phyloP scores from a whole-genome alignment of 2,888 invertebrate genomes.

The Schizotus pectinicornis region DNA sequence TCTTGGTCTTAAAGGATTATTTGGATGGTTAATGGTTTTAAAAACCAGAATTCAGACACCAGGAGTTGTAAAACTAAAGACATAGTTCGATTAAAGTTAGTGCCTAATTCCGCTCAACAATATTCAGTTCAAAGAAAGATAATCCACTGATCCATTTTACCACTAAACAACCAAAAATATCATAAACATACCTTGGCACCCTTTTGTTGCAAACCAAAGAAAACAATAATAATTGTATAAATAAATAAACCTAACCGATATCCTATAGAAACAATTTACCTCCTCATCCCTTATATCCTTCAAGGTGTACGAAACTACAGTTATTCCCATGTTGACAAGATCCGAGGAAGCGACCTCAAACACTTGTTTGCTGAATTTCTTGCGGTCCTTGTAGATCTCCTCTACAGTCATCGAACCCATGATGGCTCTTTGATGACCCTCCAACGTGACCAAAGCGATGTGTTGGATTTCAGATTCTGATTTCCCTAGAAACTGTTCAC shows the following conservation, averaged over 20 bases:
- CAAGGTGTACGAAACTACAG: slow-evolving; percentile 92
- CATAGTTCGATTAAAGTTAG: no score
- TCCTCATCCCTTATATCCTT: slow-evolving; percentile 95
- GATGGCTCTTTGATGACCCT: slow-evolving; percentile 91
- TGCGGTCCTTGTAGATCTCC: slow-evolving; percentile 94
- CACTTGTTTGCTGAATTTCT: slow-evolving; percentile 93
- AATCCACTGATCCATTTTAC: slow-evolving; percentile 21
- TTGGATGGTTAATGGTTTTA: no score
- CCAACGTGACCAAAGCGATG: slow-evolving; percentile 88
- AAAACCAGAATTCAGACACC: no score
- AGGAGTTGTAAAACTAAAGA: no score
- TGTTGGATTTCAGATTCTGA: slow-evolving; percentile 86
- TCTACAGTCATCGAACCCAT: slow-evolving; percentile 98
- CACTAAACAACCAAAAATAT: slow-evolving; percentile 22
- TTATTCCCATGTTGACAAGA: slow-evolving; percentile 95
- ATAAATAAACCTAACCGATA: slow-evolving; percentile 22
- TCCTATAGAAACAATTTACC: slow-evolving; percentile 62
- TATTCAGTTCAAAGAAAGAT: slow-evolving; percentile 22
- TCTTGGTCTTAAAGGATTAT: no score
- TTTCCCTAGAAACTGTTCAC: slow-evolving; percentile 93
- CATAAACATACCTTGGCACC: slow-evolving; percentile 68
- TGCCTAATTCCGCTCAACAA: slow-evolving; percentile 8
- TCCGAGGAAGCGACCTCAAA: slow-evolving; percentile 95
- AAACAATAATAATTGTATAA: slow-evolving; percentile 35
- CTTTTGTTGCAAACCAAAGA: slow-evolving; percentile 59